phyloP scores from a whole-genome alignment of 2,888 invertebrate species.

The Drosophila niveifrons region DNA sequence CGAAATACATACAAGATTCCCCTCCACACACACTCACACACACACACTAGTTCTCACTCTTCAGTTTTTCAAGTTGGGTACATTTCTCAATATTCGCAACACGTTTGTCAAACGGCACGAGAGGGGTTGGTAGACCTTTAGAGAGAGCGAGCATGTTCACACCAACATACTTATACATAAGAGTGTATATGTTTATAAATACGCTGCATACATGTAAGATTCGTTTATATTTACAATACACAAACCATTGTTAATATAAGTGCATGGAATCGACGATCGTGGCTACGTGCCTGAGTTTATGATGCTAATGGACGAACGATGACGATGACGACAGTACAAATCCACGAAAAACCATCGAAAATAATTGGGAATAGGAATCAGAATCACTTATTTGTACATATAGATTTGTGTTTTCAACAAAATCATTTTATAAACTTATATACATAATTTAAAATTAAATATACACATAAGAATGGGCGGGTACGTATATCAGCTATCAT shows the following conservation, averaged over 20 bases:
- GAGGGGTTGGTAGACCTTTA: slow-evolving; percentile 31
- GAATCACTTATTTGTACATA: not conserved
- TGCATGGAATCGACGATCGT: slow-evolving; percentile 56
- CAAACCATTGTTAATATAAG: slow-evolving; percentile 4
- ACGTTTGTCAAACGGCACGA: slow-evolving; percentile 63
- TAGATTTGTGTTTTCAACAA: not conserved
- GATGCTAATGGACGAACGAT: slow-evolving; percentile 68
- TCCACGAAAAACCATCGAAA: slow-evolving; percentile 22
- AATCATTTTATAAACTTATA: not conserved
- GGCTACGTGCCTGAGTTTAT: slow-evolving; percentile 70
- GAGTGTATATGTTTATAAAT: not conserved
- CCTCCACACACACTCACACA: not conserved
- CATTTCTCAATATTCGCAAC: slow-evolving; percentile 64
- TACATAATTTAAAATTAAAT: slow-evolving; percentile 5
- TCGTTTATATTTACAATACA: not conserved
- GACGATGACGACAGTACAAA: slow-evolving; percentile 22
- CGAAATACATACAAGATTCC: slow-evolving; percentile 18
- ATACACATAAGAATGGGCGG: slow-evolving; percentile 6
- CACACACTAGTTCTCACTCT: too few relatives aligned
- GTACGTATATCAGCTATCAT: slow-evolving; percentile 33
- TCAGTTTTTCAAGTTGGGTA: slow-evolving; percentile 36
- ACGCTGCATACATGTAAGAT: not conserved
- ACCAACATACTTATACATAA: not conserved
- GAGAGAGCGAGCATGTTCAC: slow-evolving; percentile 1
- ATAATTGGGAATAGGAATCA: slow-evolving; percentile 9